Conservation (phyloP, 2,888 invertebrate genomes). For the Cryptophagus acutangulus region DNA sequence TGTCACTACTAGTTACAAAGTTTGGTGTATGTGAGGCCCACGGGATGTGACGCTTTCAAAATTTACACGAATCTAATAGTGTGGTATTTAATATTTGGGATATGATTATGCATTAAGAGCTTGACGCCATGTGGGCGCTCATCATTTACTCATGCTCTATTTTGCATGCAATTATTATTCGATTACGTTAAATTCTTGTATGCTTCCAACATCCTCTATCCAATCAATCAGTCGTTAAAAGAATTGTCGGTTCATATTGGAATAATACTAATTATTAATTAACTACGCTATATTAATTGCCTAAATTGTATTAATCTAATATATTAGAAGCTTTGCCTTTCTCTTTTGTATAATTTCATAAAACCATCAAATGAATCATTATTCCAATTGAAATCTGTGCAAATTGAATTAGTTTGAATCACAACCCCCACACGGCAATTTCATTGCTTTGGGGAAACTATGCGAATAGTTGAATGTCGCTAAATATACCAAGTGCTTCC, state of each 20-base stretch:
- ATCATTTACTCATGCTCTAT: too few relatives aligned
- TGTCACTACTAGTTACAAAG: conserved; percentile 37
- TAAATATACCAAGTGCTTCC: too few relatives aligned
- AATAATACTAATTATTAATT: too few relatives aligned
- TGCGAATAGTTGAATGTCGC: background rate
- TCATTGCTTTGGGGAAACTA: too few relatives aligned
- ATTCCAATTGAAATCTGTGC: conserved; percentile 25
- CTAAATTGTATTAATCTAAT: too few relatives aligned
- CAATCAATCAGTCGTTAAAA: too few relatives aligned
- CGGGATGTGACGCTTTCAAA: conserved; percentile 16
- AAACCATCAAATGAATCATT: conserved; percentile 21
- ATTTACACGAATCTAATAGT: conserved; percentile 20
- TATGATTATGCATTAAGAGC: conserved; percentile 14
- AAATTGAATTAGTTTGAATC: conserved; percentile 24
- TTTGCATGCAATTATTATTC: too few relatives aligned
- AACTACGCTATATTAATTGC: too few relatives aligned
- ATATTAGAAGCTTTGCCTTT: too few relatives aligned
- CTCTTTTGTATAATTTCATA: conserved; percentile 20
- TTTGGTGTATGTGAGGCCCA: conserved; percentile 26
- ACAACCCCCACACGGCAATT: conserved; percentile 2
- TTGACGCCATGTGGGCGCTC: conserved; percentile 10
- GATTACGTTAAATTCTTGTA: too few relatives aligned
- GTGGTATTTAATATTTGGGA: conserved; percentile 18
- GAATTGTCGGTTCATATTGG: too few relatives aligned
- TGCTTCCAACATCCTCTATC: too few relatives aligned